phyloP scores from a whole-genome alignment of 2,113 vertebrate species.

The Thoracochromis brauschi region DNA sequence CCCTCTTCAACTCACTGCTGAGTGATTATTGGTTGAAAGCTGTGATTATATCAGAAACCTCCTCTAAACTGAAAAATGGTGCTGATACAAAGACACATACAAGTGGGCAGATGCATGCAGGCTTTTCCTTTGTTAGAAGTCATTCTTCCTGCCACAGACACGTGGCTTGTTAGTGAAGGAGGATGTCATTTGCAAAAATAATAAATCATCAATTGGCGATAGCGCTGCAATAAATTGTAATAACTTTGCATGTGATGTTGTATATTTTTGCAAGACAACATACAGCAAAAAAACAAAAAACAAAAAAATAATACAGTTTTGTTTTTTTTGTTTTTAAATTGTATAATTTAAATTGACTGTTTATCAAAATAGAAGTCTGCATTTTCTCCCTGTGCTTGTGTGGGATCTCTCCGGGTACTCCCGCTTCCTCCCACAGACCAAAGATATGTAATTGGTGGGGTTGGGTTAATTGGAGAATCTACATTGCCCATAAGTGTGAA shows the following conservation, averaged over 20 bases:
- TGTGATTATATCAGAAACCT: background rate
- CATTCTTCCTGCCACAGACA: background rate
- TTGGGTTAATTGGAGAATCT: background rate
- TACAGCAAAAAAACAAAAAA: background rate
- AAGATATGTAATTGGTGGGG: background rate
- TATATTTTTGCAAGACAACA: background rate
- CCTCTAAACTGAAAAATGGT: background rate
- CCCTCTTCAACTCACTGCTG: background rate
- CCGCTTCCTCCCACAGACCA: background rate
- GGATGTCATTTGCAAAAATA: background rate
- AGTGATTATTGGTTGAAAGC: background rate
- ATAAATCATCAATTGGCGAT: background rate
- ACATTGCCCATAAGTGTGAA: background rate
- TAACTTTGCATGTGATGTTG: background rate
- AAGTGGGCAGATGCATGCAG: background rate
- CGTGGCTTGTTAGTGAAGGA: background rate
- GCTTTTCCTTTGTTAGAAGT: background rate
- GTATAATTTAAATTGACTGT: background rate
- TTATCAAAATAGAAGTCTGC: background rate
- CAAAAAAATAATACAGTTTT: background rate
- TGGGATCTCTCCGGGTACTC: background rate
- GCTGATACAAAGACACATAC: background rate
- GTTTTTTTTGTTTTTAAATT: no score
- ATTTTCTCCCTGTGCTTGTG: background rate
- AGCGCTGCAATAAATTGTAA: background rate